Evolutionary conservation across 1,140 invertebrate species (phyloP).

Genomic region (Brachionus rotundiformis): DNA sequence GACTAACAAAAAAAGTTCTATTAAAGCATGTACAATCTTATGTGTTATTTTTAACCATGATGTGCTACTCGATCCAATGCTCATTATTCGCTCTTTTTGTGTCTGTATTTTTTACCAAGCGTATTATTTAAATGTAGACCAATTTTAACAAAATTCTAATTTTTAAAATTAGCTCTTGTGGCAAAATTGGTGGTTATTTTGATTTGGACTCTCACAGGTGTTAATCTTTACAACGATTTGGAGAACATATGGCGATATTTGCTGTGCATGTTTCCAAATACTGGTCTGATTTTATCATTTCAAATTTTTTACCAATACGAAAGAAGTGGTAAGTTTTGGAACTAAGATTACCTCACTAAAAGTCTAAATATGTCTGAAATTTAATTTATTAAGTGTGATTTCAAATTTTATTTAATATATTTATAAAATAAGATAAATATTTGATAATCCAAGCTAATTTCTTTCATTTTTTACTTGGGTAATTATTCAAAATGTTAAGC

Average conservation of each 20-base stretch:
- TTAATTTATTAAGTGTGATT: no score
- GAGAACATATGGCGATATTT: not conserved
- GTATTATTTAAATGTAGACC: no score
- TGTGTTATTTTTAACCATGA: not conserved
- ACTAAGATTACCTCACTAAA: no score
- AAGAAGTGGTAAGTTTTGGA: conserved; percentile 47
- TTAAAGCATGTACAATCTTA: not conserved
- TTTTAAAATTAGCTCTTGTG: conserved; percentile 15
- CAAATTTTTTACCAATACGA: conserved; percentile 42
- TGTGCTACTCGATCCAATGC: conserved; percentile 24
- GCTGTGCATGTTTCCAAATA: conserved; percentile 41
- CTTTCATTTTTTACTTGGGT: no score
- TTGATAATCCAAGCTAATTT: no score
- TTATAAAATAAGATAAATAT: no score
- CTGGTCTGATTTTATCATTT: not conserved
- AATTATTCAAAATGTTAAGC: no score
- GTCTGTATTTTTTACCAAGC: conserved; percentile 22
- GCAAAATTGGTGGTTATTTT: conserved; percentile 16
- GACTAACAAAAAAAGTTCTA: not conserved
- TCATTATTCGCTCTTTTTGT: conserved; percentile 18
- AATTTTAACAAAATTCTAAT: not conserved
- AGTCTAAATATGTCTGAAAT: no score
- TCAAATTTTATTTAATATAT: no score
- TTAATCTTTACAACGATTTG: conserved; percentile 37
- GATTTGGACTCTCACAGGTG: not conserved